These are phyloP conservation scores for Nephrotoma guestfalica DNA, from an alignment of 2,888 invertebrate genomes.

Conservation along the genomic window DNA sequence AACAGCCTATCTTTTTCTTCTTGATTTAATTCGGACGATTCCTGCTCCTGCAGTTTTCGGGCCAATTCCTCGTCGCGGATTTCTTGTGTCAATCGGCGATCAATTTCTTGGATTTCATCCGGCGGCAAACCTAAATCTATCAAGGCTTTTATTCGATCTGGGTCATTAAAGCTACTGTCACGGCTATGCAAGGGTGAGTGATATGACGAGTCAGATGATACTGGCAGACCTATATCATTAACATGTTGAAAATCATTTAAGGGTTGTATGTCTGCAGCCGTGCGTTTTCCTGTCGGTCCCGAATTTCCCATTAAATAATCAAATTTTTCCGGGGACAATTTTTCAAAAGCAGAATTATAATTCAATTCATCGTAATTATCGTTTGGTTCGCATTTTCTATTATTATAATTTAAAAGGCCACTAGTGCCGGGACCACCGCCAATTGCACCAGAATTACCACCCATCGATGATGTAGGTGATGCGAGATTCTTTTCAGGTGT, in stretches of 20 bases:
- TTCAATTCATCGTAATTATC: slow-evolving; percentile 23
- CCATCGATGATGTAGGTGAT: background rate
- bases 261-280: background rate
- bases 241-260: background rate
- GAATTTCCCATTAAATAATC: slow-evolving; percentile 17
- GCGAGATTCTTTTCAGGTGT: slow-evolving; percentile 12
- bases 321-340: slow-evolving; percentile 26
- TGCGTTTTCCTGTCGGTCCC: background rate
- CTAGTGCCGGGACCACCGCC: background rate
- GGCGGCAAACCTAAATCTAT: slow-evolving; percentile 35
- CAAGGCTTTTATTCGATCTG: slow-evolving; percentile 17
- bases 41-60: slow-evolving; percentile 58
- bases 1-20: slow-evolving; percentile 46
- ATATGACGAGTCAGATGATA: background rate
- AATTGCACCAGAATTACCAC: background rate
- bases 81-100: slow-evolving; percentile 47
- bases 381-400: background rate
- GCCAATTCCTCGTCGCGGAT: slow-evolving; percentile 65
- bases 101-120: slow-evolving; percentile 40
- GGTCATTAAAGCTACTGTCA: background rate
- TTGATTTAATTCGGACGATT: slow-evolving; percentile 42
- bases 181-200: background rate
- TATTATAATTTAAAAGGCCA: background rate
- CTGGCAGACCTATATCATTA: background rate
- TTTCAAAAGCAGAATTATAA: slow-evolving; percentile 28